Evolutionary conservation across 1,140 invertebrate genomes (phyloP), one percentile per base, ranked within the genome.

Genomic region (Formica selysi): DNA sequence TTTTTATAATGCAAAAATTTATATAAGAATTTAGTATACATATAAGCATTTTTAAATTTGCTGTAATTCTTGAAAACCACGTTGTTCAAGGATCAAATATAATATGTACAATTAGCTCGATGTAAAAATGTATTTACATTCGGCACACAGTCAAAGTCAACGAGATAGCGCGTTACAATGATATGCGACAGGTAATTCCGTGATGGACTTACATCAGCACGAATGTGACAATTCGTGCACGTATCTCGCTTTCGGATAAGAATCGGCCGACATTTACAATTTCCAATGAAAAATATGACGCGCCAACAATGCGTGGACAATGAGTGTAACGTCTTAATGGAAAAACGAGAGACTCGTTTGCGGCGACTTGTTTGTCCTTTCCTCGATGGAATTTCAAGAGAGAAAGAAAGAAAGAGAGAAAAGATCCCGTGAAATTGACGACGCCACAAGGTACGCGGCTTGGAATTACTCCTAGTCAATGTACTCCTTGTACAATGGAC

Each of bases 401-500:
- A 41, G 11, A 4, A 22, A n/a, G 68, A 36, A 1, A 32, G 32
- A 32, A 3, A 10, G 2, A 16, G 16, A 13, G 16, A 76, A 13
- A 36, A 36, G 26, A 26, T 26, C 84, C 67, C 26, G 71, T 89
- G 76, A 89, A 89, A 89, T 76, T 59, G 71, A 76, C 62, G 54
- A n/a, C 22, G 44, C 29, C 22, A n/a, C 65, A 26, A 76, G 79
- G 76, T 70, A 59, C 29, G 22, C 3, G 44, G 65, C 26, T 51
- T 3, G 51, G 41, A 57, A 71, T 81, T 81, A 81, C 22, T 19
- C 16, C 16, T 44, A 36, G 5, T 41, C 26, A 70, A 81, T 26
- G 38, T 41, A 26, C 13, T 36, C 22, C 29, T 26, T 32, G 10
- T 64, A 91, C 87, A 91, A 91, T 90, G 87, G 80, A 54, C 90